These are phyloP conservation scores for Rhinolophus ferrumequinum DNA, from an alignment of 2,113 vertebrate genomes.

Conservation along the genomic window DNA sequence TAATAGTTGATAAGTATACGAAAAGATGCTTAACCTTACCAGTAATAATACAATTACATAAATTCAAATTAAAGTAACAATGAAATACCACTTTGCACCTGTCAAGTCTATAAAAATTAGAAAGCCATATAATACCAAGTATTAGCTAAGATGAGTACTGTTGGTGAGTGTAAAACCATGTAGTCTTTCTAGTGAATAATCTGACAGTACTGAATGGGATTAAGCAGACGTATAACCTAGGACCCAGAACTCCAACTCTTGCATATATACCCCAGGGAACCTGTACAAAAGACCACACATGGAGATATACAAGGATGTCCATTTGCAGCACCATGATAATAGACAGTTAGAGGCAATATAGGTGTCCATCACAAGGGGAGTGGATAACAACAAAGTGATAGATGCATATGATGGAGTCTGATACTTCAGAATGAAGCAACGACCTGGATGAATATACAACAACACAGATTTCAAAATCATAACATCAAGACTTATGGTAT, in stretches of 20 bases:
- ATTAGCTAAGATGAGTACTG: neutral
- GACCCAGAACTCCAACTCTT: neutral
- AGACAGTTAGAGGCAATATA: neutral
- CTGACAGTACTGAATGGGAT: neutral
- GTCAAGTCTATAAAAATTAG: neutral
- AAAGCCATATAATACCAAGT: neutral
- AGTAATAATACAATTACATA: neutral
- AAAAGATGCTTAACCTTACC: neutral
- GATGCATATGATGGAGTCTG: neutral
- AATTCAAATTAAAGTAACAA: conserved; percentile 12
- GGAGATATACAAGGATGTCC: neutral
- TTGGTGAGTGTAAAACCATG: neutral
- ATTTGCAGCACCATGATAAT: neutral
- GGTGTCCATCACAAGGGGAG: neutral
- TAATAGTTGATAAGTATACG: neutral
- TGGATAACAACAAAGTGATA: neutral
- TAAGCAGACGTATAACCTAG: neutral
- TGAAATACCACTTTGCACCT: neutral
- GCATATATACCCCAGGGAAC: neutral
- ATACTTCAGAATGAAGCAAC: neutral
- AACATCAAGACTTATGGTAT: neutral
- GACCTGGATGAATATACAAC: neutral
- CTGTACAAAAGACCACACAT: neutral
- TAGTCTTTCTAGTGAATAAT: neutral
- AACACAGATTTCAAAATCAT: neutral